Conservation (phyloP, 2,888 invertebrate species). For the Scelioninae gen. 1 region DNA sequence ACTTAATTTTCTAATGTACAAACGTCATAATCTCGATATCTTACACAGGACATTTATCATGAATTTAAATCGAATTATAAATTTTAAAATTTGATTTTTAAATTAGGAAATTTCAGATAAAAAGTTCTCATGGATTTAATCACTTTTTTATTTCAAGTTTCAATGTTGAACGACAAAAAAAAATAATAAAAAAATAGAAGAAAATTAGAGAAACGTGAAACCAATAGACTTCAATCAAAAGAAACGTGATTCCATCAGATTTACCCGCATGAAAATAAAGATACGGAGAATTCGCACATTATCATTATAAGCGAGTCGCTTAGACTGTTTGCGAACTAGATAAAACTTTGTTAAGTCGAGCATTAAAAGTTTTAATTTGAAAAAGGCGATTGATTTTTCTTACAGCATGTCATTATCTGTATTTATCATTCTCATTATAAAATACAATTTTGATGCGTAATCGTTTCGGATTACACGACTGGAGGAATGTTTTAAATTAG, state of each 20-base stretch:
- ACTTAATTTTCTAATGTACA: slow-evolving; percentile 2
- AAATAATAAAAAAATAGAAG: neutral
- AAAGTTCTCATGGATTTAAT: too few species aligned
- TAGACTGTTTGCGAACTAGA: slow-evolving; percentile 4
- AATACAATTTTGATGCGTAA: neutral
- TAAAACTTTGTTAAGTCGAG: slow-evolving; percentile 18
- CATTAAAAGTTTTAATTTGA: neutral
- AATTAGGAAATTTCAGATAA: too few species aligned
- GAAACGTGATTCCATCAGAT: slow-evolving; percentile 2
- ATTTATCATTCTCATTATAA: neutral
- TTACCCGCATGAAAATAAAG: slow-evolving; percentile 9
- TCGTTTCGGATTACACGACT: neutral
- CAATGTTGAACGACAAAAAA: too few species aligned
- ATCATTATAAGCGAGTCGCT: slow-evolving; percentile 6
- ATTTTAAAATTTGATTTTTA: too few species aligned
- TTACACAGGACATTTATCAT: too few species aligned
- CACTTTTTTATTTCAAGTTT: too few species aligned
- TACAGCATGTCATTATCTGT: neutral
- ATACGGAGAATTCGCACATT: neutral
- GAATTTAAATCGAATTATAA: too few species aligned
- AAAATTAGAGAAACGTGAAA: neutral
- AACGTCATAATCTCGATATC: neutral
- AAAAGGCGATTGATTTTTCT: slow-evolving; percentile 13
- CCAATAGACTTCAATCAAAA: neutral
- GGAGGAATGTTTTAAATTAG: neutral